A percentile compares a stretch with the other conserved stretches of the same genome.
Evolutionary conservation across 1,140 invertebrate genomes (phyloP).

Genomic region (Samia ricini): DNA sequence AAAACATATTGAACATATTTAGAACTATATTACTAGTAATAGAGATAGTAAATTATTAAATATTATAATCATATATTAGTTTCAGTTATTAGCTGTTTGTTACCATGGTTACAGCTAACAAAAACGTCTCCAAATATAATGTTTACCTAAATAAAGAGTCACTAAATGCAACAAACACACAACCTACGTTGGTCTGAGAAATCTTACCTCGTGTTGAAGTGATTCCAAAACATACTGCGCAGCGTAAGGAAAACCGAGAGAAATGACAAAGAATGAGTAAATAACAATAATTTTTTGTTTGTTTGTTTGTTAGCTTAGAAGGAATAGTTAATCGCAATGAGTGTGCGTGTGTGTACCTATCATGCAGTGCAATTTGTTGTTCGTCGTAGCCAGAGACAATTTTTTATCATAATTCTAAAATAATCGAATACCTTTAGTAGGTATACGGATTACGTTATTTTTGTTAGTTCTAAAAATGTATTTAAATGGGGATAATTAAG

Average conservation of each 20-base stretch:
- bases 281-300: conserved; percentile 38
- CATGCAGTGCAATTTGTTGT: conserved; percentile 54
- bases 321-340: conserved; percentile 39
- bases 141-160: conserved; percentile 16
- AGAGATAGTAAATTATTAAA: too few species aligned
- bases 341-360: conserved; percentile 34
- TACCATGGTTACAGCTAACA: background rate
- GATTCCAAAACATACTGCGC: conserved; percentile 98
- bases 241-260: conserved; percentile 78
- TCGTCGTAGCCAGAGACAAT: conserved; percentile 11
- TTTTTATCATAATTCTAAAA: background rate
- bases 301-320: conserved; percentile 52
- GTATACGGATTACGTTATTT: background rate
- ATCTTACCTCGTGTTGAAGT: conserved; percentile 98
- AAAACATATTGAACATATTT: too few species aligned
- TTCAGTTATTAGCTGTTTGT: too few species aligned
- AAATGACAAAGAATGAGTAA: conserved; percentile 72
- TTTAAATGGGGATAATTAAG: background rate
- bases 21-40: too few species aligned
- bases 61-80: too few species aligned
- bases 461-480: background rate
- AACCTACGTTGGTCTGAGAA: conserved; percentile 51
- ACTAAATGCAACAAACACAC: conserved; percentile 35
- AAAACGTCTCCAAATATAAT: conserved; percentile 12
- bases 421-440: too few species aligned